Conservation (phyloP, 1,140 invertebrate genomes). For the Temnothorax curvispinosus region DNA sequence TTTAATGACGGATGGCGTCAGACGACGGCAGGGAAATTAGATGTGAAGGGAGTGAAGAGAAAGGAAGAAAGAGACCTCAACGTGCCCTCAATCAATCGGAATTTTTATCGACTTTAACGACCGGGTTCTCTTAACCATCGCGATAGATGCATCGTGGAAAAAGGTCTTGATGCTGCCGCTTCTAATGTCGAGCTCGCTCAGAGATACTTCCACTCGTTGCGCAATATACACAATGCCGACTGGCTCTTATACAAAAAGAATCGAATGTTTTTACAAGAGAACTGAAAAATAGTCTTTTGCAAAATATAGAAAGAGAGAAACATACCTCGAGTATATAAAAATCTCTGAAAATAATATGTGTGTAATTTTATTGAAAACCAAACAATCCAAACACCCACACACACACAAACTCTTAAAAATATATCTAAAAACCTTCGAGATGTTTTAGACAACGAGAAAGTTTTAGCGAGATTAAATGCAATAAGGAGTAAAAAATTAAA, state of each 20-base stretch:
- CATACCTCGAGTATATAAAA: not conserved
- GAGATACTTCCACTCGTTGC: constrained; percentile 22
- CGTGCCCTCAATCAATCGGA: constrained; percentile 62
- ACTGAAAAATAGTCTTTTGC: not conserved
- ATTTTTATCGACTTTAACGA: constrained; percentile 72
- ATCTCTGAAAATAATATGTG: not conserved
- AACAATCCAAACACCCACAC: not conserved
- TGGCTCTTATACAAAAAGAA: constrained; percentile 20
- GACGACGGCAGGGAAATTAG: constrained; percentile 34
- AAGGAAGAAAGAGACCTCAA: constrained; percentile 46
- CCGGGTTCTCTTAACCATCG: constrained; percentile 12
- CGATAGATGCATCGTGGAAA: not conserved
- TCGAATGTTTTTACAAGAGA: constrained; percentile 8
- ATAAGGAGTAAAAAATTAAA: not conserved
- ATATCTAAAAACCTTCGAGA: not conserved
- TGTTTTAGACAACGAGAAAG: not conserved
- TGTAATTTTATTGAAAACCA: not conserved
- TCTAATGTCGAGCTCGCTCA: constrained; percentile 18
- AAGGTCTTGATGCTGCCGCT: constrained; percentile 14
- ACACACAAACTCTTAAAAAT: not conserved
- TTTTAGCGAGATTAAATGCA: too few species aligned
- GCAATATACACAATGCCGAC: not conserved
- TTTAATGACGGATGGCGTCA: constrained; percentile 47
- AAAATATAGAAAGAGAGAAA: not conserved
- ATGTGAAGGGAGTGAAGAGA: constrained; percentile 5